phyloP scores from a whole-genome alignment of 2,888 invertebrate species.

The Toxonevra muliebris region DNA sequence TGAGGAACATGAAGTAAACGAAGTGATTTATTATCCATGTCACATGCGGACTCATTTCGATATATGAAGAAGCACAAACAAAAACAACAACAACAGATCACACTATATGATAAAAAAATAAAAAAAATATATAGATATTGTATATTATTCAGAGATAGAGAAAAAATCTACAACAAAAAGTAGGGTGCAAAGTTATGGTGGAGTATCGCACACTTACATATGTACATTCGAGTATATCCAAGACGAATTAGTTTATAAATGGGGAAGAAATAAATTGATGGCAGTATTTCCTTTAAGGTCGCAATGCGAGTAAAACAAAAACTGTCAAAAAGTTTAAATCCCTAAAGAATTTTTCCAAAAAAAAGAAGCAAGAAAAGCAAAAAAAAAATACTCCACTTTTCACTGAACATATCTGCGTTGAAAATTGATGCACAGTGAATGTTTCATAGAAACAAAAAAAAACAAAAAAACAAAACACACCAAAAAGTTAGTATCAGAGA shows the following conservation, averaged over 20 bases:
- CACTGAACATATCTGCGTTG: no score
- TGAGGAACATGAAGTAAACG: slow-evolving; percentile 62
- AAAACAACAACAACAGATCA: slow-evolving; percentile 15
- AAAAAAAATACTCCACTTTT: neutral
- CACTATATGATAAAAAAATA: neutral
- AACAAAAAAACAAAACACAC: slow-evolving; percentile 34
- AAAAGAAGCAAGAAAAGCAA: slow-evolving; percentile 15
- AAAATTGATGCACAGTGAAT: no score
- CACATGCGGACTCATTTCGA: slow-evolving; percentile 53
- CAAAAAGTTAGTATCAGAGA: slow-evolving; percentile 25
- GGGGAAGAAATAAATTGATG: slow-evolving; percentile 1
- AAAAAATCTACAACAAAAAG: no score
- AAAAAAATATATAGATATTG: neutral
- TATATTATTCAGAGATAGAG: no score
- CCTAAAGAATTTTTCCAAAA: slow-evolving; percentile 53
- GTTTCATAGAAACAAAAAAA: slow-evolving; percentile 21
- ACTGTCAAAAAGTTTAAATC: slow-evolving; percentile 50
- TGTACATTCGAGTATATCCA: neutral
- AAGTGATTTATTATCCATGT: slow-evolving; percentile 64
- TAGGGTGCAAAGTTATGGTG: no score
- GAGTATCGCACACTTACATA: no score
- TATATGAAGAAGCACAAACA: slow-evolving; percentile 36
- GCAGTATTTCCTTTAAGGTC: neutral
- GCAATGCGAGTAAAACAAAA: slow-evolving; percentile 12
- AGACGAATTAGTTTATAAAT: slow-evolving; percentile 4